phyloP scores from a whole-genome alignment of 2,888 invertebrate genomes.

The Lithodes maja region DNA sequence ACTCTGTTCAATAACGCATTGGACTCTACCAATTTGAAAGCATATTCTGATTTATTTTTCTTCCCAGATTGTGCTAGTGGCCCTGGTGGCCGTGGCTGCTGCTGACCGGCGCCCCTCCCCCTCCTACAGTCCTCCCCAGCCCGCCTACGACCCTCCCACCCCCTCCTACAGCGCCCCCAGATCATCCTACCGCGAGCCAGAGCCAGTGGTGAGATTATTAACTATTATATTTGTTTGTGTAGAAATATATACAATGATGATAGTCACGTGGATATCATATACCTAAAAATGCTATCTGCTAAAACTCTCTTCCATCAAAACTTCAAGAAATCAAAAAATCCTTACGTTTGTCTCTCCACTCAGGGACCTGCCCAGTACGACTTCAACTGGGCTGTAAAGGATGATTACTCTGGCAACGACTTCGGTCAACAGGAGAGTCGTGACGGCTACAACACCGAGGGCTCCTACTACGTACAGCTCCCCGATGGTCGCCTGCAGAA shows the following conservation, averaged over 20 bases:
- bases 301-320: too few relatives aligned
- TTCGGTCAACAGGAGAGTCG: conserved; percentile 43
- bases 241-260: too few relatives aligned
- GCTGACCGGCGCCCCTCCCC: conserved; percentile 4
- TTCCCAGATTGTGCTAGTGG: conserved; percentile 17
- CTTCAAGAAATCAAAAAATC: too few relatives aligned
- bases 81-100: conserved; percentile 36
- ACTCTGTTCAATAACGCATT: too few relatives aligned
- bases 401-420: conserved; percentile 35
- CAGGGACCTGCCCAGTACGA: conserved; percentile 4
- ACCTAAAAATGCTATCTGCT: too few relatives aligned
- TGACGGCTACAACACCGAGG: conserved; percentile 50
- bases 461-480: conserved; percentile 38
- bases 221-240: too few relatives aligned
- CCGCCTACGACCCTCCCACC: conserved; percentile 40
- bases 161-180: conserved; percentile 42
- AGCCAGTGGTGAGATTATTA: conserved; percentile 26
- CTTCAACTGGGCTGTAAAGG: conserved; percentile 17
- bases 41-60: not conserved
- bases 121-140: not conserved
- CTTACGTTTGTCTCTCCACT: not conserved
- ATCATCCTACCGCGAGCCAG: conserved; percentile 37
- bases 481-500: conserved; percentile 47
- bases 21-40: not conserved
- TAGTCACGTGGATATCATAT: too few relatives aligned